A percentile compares a stretch with the other conserved stretches of the same genome.
phyloP scores from a whole-genome alignment of 37 sponge, comb jelly and placozoan genomes.

The Corticium candelabrum region DNA sequence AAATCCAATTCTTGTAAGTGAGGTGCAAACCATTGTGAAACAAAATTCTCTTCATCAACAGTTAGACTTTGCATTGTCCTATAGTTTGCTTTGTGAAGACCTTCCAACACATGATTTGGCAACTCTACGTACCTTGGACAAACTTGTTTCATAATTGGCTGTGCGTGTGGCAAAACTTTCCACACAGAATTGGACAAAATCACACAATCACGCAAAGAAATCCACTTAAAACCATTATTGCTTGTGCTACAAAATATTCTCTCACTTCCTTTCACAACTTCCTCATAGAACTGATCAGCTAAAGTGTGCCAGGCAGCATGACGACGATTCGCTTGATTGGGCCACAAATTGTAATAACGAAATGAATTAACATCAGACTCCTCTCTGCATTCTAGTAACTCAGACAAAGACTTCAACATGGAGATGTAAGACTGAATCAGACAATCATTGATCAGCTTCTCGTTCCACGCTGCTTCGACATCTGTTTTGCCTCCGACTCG shows the following conservation, averaged over 20 bases:
- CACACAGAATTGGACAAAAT: neutral
- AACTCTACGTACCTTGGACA: neutral
- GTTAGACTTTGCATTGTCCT: neutral
- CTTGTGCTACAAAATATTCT: neutral
- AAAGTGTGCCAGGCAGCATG: neutral
- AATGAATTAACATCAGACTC: neutral
- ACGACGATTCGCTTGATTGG: neutral
- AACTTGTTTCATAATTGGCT: neutral
- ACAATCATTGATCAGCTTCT: conserved; percentile 9
- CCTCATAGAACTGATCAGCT: neutral
- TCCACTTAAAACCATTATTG: neutral
- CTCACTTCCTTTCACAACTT: neutral
- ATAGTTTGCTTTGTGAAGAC: neutral
- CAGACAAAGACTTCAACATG: neutral
- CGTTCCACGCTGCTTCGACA: conserved; percentile 25
- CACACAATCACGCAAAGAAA: neutral
- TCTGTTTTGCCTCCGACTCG: neutral
- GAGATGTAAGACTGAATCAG: conserved; percentile 6
- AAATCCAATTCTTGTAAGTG: neutral
- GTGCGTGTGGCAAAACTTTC: neutral
- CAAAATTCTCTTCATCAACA: neutral
- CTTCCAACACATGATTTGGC: neutral
- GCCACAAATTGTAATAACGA: neutral
- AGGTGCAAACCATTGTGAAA: neutral
- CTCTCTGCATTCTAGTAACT: too few species aligned